phyloP scores from a whole-genome alignment of 2,113 vertebrate species.

The Miniopterus natalensis region DNA sequence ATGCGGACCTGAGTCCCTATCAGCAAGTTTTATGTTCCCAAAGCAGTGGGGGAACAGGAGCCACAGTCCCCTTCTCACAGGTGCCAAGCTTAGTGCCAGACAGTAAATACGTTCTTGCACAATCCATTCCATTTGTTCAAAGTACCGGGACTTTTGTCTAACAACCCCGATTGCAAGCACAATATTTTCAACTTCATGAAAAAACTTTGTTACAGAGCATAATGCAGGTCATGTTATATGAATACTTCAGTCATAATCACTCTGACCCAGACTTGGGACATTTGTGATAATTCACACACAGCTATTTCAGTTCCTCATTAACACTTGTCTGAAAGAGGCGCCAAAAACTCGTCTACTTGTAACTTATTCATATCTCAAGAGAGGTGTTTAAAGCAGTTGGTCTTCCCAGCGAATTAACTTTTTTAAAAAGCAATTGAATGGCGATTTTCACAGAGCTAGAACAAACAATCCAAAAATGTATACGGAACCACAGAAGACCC shows the following conservation, averaged over 20 bases:
- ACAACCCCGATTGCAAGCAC: background rate
- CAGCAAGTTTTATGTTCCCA: too few species aligned
- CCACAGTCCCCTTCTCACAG: too few species aligned
- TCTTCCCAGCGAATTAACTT: background rate
- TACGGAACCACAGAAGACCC: background rate
- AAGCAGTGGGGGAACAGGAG: too few species aligned
- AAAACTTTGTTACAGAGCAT: background rate
- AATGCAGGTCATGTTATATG: fast-evolving
- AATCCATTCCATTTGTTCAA: background rate
- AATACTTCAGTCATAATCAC: background rate
- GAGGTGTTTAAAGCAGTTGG: conserved; percentile 26
- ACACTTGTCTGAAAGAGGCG: conserved; percentile 51
- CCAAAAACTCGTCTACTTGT: conserved; percentile 76
- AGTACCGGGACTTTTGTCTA: background rate
- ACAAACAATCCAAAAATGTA: background rate
- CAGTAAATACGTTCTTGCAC: background rate
- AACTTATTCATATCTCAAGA: conserved; percentile 63
- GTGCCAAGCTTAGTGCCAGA: background rate
- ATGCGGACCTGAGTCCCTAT: too few species aligned
- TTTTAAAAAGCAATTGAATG: background rate
- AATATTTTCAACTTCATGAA: background rate
- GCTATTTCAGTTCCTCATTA: conserved; percentile 70
- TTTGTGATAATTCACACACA: conserved; percentile 45
- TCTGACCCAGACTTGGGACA: background rate
- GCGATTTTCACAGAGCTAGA: background rate